A percentile compares a stretch with the other conserved stretches of the same genome.
phyloP scores from a whole-genome alignment of 2,888 invertebrate species.

The Bhutanitis thaidina region DNA sequence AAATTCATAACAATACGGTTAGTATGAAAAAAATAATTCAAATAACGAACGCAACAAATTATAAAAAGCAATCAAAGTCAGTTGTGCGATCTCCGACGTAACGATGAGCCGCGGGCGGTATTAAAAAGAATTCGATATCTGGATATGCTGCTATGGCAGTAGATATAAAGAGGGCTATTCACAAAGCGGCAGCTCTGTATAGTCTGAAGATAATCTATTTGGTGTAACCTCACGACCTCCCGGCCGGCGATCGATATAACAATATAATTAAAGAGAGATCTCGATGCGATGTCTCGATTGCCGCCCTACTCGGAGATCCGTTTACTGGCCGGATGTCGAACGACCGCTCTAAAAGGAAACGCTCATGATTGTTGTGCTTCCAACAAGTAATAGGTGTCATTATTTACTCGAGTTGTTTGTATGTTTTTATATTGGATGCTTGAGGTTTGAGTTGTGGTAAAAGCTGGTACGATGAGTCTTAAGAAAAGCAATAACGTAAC shows the following conservation, averaged over 20 bases:
- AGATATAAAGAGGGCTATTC: conserved; percentile 54
- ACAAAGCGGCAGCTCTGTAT: conserved; percentile 58
- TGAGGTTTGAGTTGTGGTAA: conserved; percentile 22
- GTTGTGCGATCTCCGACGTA: conserved; percentile 46
- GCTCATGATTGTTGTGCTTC: conserved; percentile 59
- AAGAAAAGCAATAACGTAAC: conserved; percentile 14
- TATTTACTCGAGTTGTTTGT: conserved; percentile 46
- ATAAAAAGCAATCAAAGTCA: conserved; percentile 65
- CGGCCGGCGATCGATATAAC: conserved; percentile 60
- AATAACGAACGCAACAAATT: conserved; percentile 54
- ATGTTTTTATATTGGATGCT: conserved; percentile 26
- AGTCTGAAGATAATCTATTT: conserved; percentile 76
- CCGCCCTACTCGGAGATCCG: conserved; percentile 32
- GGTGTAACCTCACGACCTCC: conserved; percentile 77
- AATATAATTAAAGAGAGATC: conserved; percentile 79
- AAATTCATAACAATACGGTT: conserved; percentile 47
- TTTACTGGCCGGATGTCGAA: conserved; percentile 64
- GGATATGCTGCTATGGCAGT: conserved; percentile 24
- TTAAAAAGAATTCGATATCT: conserved; percentile 55
- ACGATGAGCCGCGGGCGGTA: conserved; percentile 35
- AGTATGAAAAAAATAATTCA: conserved; percentile 52
- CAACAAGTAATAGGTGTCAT: conserved; percentile 62
- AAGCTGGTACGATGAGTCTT: conserved; percentile 5
- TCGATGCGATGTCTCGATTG: conserved; percentile 31
- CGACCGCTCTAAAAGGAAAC: conserved; percentile 59